phyloP scores from a whole-genome alignment of 2,888 invertebrate species.

The Volucella inflata region DNA sequence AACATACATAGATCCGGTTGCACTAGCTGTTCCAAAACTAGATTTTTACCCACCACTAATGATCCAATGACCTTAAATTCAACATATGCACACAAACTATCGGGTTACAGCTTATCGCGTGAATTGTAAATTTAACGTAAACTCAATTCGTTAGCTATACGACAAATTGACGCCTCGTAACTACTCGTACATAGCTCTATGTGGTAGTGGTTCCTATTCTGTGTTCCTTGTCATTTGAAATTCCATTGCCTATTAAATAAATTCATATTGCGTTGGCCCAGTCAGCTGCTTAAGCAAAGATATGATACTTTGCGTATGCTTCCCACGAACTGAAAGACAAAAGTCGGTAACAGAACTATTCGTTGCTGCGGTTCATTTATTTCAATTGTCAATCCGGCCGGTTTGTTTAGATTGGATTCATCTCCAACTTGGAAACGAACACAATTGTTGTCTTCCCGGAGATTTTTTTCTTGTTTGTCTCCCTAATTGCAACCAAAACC shows the following conservation, averaged over 20 bases:
- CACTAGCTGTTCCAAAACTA: not conserved
- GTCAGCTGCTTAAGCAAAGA: constrained; percentile 28
- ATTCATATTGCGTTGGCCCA: constrained; percentile 50
- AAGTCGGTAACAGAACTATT: constrained; percentile 14
- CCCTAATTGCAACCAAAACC: constrained; percentile 28
- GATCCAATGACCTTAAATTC: constrained; percentile 14
- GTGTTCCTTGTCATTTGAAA: constrained; percentile 4
- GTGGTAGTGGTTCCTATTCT: constrained; percentile 1
- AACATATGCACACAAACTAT: not conserved
- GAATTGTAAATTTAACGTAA: not conserved
- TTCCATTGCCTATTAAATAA: constrained; percentile 66
- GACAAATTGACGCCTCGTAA: constrained; percentile 43
- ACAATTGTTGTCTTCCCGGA: constrained; percentile 48
- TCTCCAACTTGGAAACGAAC: constrained; percentile 34
- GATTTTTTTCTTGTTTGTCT: constrained; percentile 12
- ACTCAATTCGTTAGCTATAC: constrained; percentile 15
- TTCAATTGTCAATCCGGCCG: constrained; percentile 63
- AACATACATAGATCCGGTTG: not conserved
- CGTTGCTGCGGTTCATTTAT: constrained; percentile 54
- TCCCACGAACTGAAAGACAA: constrained; percentile 36
- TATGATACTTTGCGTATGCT: constrained; percentile 31
- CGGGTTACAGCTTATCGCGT: constrained; percentile 12
- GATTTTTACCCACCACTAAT: not conserved
- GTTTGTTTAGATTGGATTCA: constrained; percentile 34
- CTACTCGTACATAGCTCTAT: constrained; percentile 7